Conservation (phyloP, 2,888 invertebrate species). For the Macrosiphum euphorbiae region DNA sequence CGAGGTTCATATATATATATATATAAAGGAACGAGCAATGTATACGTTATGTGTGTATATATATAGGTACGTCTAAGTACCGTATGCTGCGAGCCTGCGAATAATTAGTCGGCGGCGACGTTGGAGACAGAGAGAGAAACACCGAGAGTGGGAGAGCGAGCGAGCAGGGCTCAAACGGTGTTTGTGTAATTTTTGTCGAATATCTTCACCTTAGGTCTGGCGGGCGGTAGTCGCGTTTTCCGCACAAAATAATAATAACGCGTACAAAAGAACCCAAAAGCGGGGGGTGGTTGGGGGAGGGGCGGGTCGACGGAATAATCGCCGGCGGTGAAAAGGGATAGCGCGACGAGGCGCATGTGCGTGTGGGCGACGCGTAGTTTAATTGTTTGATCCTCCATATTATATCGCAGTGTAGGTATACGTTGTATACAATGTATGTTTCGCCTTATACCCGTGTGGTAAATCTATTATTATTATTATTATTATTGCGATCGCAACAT, state of each 20-base stretch:
- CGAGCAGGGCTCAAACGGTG: not conserved
- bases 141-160: not conserved
- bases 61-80: not conserved
- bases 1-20: not conserved
- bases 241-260: conserved; percentile 4
- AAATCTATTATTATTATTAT: conserved; percentile 16
- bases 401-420: not conserved
- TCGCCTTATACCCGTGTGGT: not conserved
- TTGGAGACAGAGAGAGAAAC: not conserved
- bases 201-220: not conserved
- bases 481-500: not conserved
- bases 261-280: conserved; percentile 9
- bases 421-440: not conserved
- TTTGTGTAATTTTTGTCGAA: conserved; percentile 26
- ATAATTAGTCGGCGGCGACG: not conserved
- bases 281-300: not conserved
- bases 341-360: not conserved
- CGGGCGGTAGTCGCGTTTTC: not conserved
- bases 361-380: not conserved
- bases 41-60: not conserved
- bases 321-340: not conserved
- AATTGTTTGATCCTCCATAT: conserved; percentile 3
- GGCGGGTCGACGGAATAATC: not conserved
- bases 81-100: not conserved
- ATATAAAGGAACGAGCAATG: not conserved